Percentiles rank a stretch among this genome's conserved stretches.
Evolutionary conservation across 1,140 invertebrate genomes (phyloP).

Genomic region (Papilio aristodemus): DNA sequence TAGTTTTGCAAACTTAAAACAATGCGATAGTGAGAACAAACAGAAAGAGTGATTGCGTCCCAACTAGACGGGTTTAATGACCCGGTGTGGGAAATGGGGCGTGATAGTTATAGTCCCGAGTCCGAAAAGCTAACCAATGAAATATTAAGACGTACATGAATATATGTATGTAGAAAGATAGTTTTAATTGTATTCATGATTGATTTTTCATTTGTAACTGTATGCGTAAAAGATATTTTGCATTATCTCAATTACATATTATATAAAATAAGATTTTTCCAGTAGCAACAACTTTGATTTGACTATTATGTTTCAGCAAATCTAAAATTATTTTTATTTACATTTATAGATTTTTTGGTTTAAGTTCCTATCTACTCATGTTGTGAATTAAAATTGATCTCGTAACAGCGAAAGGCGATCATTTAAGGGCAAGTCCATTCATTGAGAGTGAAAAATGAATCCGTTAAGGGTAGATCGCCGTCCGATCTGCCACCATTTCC

Average conservation of each 20-base stretch:
- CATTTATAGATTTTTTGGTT: neutral
- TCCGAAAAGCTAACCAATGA: conserved; percentile 8
- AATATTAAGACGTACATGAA: conserved; percentile 13
- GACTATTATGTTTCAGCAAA: neutral
- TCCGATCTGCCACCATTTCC: conserved; percentile 50
- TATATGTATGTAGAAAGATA: neutral
- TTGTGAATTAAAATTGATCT: conserved; percentile 14
- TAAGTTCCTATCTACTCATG: neutral
- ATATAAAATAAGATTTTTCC: too few relatives aligned
- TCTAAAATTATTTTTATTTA: neutral
- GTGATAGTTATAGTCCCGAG: conserved; percentile 31
- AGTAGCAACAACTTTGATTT: too few relatives aligned
- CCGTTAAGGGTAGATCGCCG: conserved; percentile 47
- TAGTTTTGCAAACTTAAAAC: conserved; percentile 12
- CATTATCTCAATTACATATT: too few relatives aligned
- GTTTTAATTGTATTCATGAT: neutral
- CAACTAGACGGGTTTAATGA: conserved; percentile 44
- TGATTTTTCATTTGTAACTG: too few relatives aligned
- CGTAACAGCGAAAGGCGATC: conserved; percentile 4
- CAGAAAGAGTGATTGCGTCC: conserved; percentile 37
- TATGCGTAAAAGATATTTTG: too few relatives aligned
- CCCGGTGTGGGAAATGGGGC: conserved; percentile 37
- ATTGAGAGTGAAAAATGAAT: conserved; percentile 49
- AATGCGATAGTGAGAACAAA: conserved; percentile 2
- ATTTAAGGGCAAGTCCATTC: conserved; percentile 31